Conservation (phyloP, 2,113 vertebrate species). For the Apistogramma diplotaenia region DNA sequence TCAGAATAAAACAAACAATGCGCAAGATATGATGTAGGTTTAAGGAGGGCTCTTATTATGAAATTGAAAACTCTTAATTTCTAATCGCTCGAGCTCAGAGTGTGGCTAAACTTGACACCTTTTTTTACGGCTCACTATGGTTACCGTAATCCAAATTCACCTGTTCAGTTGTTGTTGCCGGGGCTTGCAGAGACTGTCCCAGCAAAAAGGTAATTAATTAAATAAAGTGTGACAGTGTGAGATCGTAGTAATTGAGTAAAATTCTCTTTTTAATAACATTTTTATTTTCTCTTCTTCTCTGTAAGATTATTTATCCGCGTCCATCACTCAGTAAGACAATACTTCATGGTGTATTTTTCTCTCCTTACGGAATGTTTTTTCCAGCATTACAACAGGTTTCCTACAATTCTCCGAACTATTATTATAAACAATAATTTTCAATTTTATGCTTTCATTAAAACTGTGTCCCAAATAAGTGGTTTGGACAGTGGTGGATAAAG, state of each 20-base stretch:
- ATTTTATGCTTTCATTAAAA: not conserved
- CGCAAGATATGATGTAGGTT: rapidly evolving
- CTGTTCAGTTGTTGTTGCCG: slow-evolving; percentile 16
- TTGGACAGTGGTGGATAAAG: no score
- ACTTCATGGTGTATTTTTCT: not conserved
- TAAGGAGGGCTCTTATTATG: slow-evolving; percentile 7
- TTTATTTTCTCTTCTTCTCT: no score
- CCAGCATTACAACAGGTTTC: not conserved
- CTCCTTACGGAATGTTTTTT: not conserved
- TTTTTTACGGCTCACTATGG: slow-evolving; percentile 44
- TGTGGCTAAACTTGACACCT: not conserved
- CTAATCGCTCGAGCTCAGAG: rapidly evolving
- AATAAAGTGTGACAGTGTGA: not conserved
- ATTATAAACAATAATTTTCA: not conserved
- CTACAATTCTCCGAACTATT: not conserved
- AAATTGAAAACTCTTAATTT: rapidly evolving
- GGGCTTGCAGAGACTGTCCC: not conserved
- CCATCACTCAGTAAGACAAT: not conserved
- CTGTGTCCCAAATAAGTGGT: not conserved
- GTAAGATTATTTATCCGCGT: not conserved
- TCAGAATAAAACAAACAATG: slow-evolving; percentile 8
- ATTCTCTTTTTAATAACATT: not conserved
- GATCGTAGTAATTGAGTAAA: not conserved
- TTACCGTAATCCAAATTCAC: slow-evolving; percentile 48
- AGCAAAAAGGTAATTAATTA: no score